Evolutionary conservation across 2,888 invertebrate genomes (phyloP).

Genomic region (Nemoura dubitans): DNA sequence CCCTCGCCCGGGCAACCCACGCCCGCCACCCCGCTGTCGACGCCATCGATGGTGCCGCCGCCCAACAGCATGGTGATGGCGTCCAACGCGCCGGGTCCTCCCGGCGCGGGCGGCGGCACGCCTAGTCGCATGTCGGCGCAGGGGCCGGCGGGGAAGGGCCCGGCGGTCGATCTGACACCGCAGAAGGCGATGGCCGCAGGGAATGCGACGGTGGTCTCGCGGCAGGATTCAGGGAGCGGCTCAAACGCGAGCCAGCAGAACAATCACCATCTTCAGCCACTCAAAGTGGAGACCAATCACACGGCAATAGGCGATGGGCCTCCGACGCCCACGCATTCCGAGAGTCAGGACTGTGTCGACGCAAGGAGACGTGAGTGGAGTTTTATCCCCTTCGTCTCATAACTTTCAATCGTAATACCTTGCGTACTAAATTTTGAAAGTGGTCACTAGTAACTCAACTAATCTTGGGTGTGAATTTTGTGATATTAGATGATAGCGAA

Average conservation of each 20-base stretch:
- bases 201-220: constrained; percentile 60
- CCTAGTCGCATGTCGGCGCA: constrained; percentile 63
- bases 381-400: no score
- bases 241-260: constrained; percentile 44
- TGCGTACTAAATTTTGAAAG: no score
- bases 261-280: constrained; percentile 56
- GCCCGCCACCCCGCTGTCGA: constrained; percentile 52
- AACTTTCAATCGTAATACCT: no score
- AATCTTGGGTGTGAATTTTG: no score
- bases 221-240: constrained; percentile 53
- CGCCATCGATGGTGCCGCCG: constrained; percentile 57
- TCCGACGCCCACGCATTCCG: constrained; percentile 81
- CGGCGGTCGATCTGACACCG: constrained; percentile 64
- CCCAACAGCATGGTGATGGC: constrained; percentile 60
- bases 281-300: constrained; percentile 64
- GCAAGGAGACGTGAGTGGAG: constrained; percentile 69
- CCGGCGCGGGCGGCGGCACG: constrained; percentile 59
- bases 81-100: constrained; percentile 61
- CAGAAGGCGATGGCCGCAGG: constrained; percentile 67
- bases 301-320: constrained; percentile 66
- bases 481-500: no score
- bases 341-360: constrained; percentile 66
- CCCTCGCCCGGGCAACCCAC: constrained; percentile 53
- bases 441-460: no score
- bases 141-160: constrained; percentile 61